Conservation (phyloP, 2,113 vertebrate genomes). For the Sylvia atricapilla region DNA sequence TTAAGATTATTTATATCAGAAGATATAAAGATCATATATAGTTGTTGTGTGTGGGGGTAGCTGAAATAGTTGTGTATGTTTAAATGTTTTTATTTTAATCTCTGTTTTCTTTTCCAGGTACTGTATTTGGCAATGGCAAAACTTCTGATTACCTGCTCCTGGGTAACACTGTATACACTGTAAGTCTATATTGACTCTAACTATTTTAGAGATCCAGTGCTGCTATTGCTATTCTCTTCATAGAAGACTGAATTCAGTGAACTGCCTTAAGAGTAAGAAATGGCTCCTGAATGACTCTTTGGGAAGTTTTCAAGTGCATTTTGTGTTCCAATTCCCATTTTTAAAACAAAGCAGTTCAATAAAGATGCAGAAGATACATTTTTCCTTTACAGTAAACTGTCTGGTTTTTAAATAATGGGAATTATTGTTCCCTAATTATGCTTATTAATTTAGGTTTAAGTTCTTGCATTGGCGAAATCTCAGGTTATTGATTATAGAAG, state of each 20-base stretch:
- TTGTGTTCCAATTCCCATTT: neutral
- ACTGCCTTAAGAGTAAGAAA: neutral
- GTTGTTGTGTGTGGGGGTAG: no score
- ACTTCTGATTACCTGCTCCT: constrained; percentile 95
- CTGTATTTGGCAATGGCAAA: constrained; percentile 89
- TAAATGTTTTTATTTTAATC: neutral
- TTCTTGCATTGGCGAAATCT: neutral
- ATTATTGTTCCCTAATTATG: neutral
- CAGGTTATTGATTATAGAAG: neutral
- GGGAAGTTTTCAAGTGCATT: neutral
- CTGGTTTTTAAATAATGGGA: neutral
- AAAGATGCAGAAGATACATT: neutral
- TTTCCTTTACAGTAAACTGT: neutral
- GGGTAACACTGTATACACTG: constrained; percentile 98
- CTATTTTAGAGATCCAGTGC: neutral
- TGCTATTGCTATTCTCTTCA: neutral
- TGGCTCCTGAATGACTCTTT: neutral
- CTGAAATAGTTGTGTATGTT: neutral
- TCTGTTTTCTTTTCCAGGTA: constrained; percentile 78
- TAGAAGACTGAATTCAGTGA: neutral
- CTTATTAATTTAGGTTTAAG: neutral
- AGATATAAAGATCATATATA: neutral
- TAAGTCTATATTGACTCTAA: constrained; percentile 71
- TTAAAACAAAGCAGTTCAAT: neutral
- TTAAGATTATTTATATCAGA: neutral